These are phyloP conservation scores for Coluber constrictor DNA, from an alignment of 2,797 vertebrate species.

Conservation along the genomic window DNA sequence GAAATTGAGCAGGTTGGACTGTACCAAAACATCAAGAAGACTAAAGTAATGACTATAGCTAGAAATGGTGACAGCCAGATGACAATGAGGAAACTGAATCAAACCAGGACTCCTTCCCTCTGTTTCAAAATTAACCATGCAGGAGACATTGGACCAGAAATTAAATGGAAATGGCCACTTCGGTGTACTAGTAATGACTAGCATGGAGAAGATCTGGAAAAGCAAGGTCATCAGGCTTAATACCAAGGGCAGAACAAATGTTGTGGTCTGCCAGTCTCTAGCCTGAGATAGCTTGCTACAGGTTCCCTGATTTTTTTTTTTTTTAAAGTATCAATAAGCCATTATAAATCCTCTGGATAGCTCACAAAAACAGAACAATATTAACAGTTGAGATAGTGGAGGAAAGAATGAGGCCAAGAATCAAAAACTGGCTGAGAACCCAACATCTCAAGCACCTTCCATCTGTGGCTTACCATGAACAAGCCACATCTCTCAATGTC, in stretches of 20 bases:
- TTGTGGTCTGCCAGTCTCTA: background rate
- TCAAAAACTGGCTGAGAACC: background rate
- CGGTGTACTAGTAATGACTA: background rate
- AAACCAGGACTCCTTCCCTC: background rate
- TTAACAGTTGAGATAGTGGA: background rate
- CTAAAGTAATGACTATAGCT: background rate
- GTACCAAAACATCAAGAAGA: background rate
- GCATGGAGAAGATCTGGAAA: background rate
- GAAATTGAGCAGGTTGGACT: background rate
- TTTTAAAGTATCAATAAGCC: background rate
- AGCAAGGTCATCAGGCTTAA: background rate
- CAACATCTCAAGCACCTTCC: background rate
- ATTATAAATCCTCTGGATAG: background rate
- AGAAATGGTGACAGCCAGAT: background rate
- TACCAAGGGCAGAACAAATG: background rate
- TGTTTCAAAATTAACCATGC: background rate
- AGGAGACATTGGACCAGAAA: background rate
- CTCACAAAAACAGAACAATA: background rate
- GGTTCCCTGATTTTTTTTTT: background rate
- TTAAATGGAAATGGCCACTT: background rate
- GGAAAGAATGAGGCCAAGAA: background rate
- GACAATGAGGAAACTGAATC: background rate
- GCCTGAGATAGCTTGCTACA: background rate
- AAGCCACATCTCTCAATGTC: conserved; percentile 6
- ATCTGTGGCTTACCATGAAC: background rate